Conservation (phyloP, 1,140 invertebrate genomes). For the Diorhabda sublineata region DNA sequence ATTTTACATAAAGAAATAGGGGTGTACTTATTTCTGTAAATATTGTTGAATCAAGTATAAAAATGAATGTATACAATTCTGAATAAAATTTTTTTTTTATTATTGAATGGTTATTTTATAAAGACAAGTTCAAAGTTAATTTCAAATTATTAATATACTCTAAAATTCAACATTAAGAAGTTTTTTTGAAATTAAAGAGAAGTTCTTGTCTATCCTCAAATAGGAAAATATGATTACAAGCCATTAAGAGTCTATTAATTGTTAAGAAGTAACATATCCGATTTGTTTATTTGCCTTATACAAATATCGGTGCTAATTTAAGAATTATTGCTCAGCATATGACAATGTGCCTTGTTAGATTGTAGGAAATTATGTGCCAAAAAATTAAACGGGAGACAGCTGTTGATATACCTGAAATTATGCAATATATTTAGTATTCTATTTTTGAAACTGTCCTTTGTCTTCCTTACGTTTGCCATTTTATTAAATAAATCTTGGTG, state of each 20-base stretch:
- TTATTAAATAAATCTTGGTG: constrained; percentile 13
- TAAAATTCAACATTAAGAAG: no score
- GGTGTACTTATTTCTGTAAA: no score
- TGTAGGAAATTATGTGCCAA: constrained; percentile 30
- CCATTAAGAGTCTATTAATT: constrained; percentile 17
- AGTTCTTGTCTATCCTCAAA: no score
- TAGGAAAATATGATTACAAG: background rate
- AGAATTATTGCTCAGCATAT: constrained; percentile 18
- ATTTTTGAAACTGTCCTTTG: constrained; percentile 9
- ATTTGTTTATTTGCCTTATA: constrained; percentile 20
- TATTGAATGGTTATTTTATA: no score
- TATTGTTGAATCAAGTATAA: no score
- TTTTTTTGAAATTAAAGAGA: no score
- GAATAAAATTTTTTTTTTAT: no score
- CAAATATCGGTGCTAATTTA: constrained; percentile 20
- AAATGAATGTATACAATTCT: no score
- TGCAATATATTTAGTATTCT: constrained; percentile 11
- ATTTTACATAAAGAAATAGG: no score
- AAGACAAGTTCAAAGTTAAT: no score
- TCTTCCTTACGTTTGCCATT: constrained; percentile 19
- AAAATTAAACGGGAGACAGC: constrained; percentile 29
- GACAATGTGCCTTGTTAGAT: constrained; percentile 29
- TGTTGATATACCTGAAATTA: constrained; percentile 25
- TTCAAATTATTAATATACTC: no score
- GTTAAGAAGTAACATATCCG: constrained; percentile 16